Percentiles rank a stretch among this genome's conserved stretches.
phyloP scores from a whole-genome alignment of 1,140 invertebrate species.

The Archivesica marissinica region DNA sequence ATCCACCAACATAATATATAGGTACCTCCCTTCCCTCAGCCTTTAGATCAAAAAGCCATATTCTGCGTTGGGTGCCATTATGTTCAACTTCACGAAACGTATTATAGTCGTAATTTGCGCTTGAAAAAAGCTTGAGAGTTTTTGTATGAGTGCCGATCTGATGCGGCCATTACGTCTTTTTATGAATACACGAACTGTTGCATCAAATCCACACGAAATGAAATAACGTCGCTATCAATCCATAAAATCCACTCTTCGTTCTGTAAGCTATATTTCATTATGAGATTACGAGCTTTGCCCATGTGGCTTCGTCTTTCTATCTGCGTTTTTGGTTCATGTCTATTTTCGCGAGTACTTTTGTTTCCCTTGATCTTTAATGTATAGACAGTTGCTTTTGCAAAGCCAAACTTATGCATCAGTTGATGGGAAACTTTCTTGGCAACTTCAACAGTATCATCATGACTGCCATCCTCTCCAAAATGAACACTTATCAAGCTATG shows the following conservation, averaged over 20 bases:
- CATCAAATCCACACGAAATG: conserved; percentile 71
- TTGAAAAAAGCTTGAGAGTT: background rate
- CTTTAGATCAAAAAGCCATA: conserved; percentile 74
- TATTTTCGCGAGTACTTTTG: conserved; percentile 62
- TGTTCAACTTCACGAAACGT: conserved; percentile 46
- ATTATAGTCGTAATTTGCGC: conserved; percentile 78
- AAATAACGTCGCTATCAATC: conserved; percentile 77
- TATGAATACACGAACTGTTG: conserved; percentile 76
- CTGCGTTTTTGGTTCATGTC: conserved; percentile 65
- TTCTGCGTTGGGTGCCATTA: conserved; percentile 19
- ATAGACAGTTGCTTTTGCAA: conserved; percentile 60
- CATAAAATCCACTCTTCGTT: conserved; percentile 77
- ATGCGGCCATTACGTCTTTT: conserved; percentile 70
- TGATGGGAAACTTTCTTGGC: conserved; percentile 63
- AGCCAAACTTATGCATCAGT: conserved; percentile 64
- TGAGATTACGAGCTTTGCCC: conserved; percentile 75
- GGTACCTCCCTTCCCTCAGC: conserved; percentile 75
- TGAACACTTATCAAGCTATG: conserved; percentile 74
- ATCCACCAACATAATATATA: conserved; percentile 80
- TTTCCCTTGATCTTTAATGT: conserved; percentile 70
- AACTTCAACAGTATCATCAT: conserved; percentile 70
- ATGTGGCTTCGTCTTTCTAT: conserved; percentile 72
- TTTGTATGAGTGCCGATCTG: background rate
- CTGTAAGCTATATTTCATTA: conserved; percentile 62
- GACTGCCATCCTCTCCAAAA: conserved; percentile 80